Percentiles rank a stretch among this genome's conserved stretches.
Evolutionary conservation across 2,888 invertebrate species (phyloP).

Genomic region (Erannis defoliaria): DNA sequence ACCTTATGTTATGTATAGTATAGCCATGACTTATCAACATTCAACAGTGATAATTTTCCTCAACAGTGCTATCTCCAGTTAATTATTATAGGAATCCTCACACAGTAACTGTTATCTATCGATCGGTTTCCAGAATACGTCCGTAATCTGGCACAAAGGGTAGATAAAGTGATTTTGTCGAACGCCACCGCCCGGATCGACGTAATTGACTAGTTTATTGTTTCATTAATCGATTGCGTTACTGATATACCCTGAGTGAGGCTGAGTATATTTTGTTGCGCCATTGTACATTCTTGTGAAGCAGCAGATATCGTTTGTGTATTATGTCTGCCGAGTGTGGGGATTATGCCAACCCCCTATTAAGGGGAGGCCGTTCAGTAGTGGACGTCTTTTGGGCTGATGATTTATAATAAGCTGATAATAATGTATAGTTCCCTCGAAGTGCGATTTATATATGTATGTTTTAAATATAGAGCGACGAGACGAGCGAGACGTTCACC

Average conservation of each 20-base stretch:
- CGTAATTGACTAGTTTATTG: slow-evolving; percentile 51
- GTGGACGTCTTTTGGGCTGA: too few relatives aligned
- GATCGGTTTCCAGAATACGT: slow-evolving; percentile 44
- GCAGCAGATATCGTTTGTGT: not conserved
- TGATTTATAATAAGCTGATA: too few relatives aligned
- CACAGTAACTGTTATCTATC: slow-evolving; percentile 31
- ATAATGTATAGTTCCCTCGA: too few relatives aligned
- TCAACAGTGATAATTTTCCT: not conserved
- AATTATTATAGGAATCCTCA: slow-evolving; percentile 14
- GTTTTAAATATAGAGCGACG: too few relatives aligned
- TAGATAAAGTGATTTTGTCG: slow-evolving; percentile 51
- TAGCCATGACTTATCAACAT: not conserved
- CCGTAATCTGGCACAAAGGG: slow-evolving; percentile 50
- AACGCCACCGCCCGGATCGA: slow-evolving; percentile 41
- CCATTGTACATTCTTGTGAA: not conserved
- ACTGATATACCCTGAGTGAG: slow-evolving; percentile 4
- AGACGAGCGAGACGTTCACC: too few relatives aligned
- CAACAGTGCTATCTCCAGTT: not conserved
- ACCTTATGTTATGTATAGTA: too few relatives aligned
- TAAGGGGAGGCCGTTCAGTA: too few relatives aligned
- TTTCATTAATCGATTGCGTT: slow-evolving; percentile 40
- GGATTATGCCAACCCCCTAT: too few relatives aligned
- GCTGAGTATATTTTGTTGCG: not conserved
- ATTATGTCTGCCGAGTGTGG: too few relatives aligned
- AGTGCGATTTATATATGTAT: too few relatives aligned